Evolutionary conservation across 2,797 vertebrate genomes (phyloP).

Genomic region (Kryptolebias ocellatus): DNA sequence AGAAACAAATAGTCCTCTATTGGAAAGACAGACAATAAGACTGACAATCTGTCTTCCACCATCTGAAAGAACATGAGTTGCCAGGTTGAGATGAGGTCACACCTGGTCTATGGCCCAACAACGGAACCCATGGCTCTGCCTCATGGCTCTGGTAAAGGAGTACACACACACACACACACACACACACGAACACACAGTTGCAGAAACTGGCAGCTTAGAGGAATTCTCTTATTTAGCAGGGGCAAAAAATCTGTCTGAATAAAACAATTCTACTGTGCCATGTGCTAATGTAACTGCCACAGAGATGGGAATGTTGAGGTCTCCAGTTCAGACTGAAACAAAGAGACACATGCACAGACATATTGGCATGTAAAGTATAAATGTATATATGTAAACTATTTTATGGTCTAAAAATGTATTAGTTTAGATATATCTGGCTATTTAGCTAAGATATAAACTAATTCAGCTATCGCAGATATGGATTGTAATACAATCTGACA

Average conservation of each 20-base stretch:
- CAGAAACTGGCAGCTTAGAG: conserved; percentile 57
- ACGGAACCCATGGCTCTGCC: conserved; percentile 42
- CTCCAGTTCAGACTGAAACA: conserved; percentile 38
- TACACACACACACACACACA: conserved; percentile 16
- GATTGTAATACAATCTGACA: conserved; percentile 33
- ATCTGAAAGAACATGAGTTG: conserved; percentile 52
- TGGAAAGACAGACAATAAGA: conserved; percentile 30
- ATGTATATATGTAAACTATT: not conserved
- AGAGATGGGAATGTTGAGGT: conserved; percentile 31
- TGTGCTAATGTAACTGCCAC: conserved; percentile 47
- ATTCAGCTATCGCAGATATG: conserved; percentile 37
- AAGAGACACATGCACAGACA: conserved; percentile 5
- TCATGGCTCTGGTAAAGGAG: conserved; percentile 40
- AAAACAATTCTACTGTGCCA: conserved; percentile 52
- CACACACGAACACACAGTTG: conserved; percentile 27
- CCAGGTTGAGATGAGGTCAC: conserved; percentile 75
- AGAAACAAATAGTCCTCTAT: conserved; percentile 17
- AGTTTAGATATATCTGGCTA: not conserved
- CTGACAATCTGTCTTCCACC: conserved; percentile 41
- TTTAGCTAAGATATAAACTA: conserved; percentile 26
- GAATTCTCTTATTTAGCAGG: conserved; percentile 66
- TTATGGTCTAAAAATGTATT: conserved; percentile 22
- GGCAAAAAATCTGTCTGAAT: conserved; percentile 65
- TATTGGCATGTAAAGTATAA: not conserved
- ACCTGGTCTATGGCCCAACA: conserved; percentile 52